phyloP scores from a whole-genome alignment of 2,113 vertebrate genomes.

The Cochlearius cochlearius region DNA sequence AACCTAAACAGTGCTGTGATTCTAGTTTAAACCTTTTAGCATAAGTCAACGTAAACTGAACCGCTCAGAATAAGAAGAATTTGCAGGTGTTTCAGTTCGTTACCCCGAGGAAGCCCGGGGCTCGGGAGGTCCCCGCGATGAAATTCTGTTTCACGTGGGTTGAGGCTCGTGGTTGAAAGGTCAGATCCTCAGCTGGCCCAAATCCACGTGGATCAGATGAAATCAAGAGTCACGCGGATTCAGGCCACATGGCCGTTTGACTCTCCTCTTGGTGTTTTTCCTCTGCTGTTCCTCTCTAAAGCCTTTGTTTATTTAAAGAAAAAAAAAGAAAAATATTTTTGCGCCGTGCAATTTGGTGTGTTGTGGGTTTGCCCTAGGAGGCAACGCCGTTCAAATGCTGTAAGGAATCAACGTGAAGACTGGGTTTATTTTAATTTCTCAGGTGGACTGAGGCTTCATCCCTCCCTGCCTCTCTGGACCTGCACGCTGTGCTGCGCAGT shows the following conservation, averaged over 20 bases:
- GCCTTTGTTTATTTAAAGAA: neutral
- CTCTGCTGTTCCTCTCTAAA: neutral
- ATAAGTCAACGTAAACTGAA: rapidly evolving
- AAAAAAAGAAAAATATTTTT: neutral
- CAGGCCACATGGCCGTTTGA: neutral
- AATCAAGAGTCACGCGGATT: neutral
- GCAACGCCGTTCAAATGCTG: too few species aligned
- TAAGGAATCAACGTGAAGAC: neutral
- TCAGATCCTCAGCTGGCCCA: neutral
- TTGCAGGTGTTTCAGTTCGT: neutral
- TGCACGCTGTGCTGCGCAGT: neutral
- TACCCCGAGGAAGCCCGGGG: too few species aligned
- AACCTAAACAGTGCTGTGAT: too few species aligned
- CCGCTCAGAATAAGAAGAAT: neutral
- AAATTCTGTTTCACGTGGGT: rapidly evolving
- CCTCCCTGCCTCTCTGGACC: neutral
- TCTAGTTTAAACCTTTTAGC: neutral
- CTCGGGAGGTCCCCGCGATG: rapidly evolving
- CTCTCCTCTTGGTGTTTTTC: neutral
- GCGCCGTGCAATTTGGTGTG: neutral
- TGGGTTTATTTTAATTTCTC: too few species aligned
- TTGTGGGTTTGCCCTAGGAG: neutral
- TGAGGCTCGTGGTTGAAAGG: too few species aligned
- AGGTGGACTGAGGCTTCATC: neutral
- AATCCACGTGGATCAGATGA: neutral